Conservation (phyloP, 1,140 invertebrate genomes). For the Euschistus heros region DNA sequence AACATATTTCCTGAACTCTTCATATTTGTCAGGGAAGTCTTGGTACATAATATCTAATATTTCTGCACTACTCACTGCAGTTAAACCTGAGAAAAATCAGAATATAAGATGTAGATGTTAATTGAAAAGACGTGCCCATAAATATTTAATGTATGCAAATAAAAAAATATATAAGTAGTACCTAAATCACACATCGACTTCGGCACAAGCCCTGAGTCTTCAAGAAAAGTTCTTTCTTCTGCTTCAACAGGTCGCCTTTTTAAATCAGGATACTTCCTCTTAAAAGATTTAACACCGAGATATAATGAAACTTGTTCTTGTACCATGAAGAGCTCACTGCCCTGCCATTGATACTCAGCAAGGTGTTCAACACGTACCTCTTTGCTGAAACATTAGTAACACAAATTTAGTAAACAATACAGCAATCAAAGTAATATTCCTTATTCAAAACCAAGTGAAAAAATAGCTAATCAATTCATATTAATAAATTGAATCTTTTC, state of each 20-base stretch:
- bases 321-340: slow-evolving; percentile 66
- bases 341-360: slow-evolving; percentile 86
- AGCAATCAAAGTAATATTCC: too few relatives aligned
- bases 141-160: background rate
- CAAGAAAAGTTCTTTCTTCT: slow-evolving; percentile 79
- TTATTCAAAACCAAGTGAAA: too few relatives aligned
- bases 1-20: slow-evolving; percentile 77
- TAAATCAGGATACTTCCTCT: slow-evolving; percentile 86
- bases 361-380: slow-evolving; percentile 75
- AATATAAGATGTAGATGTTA: background rate
- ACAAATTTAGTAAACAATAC: slow-evolving; percentile 23
- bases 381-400: slow-evolving; percentile 29
- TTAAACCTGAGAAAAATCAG: slow-evolving; percentile 52
- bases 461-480: too few relatives aligned
- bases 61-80: slow-evolving; percentile 80
- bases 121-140: too few relatives aligned
- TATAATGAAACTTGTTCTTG: slow-evolving; percentile 90
- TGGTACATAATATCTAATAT: slow-evolving; percentile 89
- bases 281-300: slow-evolving; percentile 87
- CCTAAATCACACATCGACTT: slow-evolving; percentile 87
- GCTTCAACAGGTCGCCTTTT: slow-evolving; percentile 72
- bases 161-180: slow-evolving; percentile 34
- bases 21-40: slow-evolving; percentile 90
- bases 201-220: slow-evolving; percentile 71
- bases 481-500: too few relatives aligned